phyloP scores from a whole-genome alignment of 2,797 vertebrate genomes.

The Pipistrellus pygmaeus region DNA sequence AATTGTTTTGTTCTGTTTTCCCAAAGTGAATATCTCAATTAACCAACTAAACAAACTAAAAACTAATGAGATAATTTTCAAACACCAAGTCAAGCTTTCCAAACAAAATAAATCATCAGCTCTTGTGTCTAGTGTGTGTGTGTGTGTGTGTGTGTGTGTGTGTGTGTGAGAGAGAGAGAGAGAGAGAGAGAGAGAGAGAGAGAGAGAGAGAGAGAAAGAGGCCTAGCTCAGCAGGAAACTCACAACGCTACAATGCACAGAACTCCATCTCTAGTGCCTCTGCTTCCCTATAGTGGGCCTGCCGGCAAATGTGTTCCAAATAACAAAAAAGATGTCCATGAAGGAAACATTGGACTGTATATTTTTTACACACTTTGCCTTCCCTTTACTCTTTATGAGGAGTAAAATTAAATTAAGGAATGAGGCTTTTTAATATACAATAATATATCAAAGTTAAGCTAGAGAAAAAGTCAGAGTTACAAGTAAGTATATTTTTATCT shows the following conservation, averaged over 20 bases:
- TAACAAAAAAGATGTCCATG: neutral
- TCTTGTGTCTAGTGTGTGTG: neutral
- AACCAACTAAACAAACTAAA: neutral
- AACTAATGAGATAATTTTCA: constrained; percentile 1
- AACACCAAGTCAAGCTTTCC: neutral
- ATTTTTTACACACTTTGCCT: neutral
- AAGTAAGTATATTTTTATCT: neutral
- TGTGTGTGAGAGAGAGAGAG: too few relatives aligned
- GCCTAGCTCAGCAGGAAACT: neutral
- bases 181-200: too few relatives aligned
- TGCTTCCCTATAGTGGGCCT: neutral
- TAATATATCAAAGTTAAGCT: neutral
- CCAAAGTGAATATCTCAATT: neutral
- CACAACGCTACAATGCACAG: neutral
- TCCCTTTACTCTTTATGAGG: neutral
- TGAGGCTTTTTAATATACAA: neutral
- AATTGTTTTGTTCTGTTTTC: neutral
- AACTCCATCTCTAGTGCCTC: neutral
- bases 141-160: too few relatives aligned
- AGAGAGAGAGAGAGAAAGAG: too few relatives aligned
- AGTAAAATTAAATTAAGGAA: constrained; percentile 36
- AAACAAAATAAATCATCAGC: neutral
- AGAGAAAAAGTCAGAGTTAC: neutral
- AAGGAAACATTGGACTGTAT: neutral
- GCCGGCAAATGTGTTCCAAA: neutral